phyloP scores from a whole-genome alignment of 2,113 vertebrate species.

The Tringa solitaria region DNA sequence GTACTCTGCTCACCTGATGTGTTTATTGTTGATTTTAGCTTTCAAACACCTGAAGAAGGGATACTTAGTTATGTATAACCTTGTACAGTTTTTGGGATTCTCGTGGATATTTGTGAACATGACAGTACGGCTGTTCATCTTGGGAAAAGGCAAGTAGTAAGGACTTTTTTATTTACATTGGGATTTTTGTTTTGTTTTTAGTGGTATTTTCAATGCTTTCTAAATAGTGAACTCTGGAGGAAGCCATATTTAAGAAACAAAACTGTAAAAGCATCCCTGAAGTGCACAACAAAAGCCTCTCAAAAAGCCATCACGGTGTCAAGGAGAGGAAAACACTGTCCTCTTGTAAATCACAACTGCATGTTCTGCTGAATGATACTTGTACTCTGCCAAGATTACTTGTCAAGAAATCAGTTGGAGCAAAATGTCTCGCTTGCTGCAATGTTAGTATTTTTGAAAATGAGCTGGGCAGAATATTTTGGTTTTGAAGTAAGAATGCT shows the following conservation, averaged over 20 bases:
- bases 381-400: not conserved
- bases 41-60: conserved; percentile 84
- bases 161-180: not conserved
- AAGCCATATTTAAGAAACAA: not conserved
- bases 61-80: conserved; percentile 90
- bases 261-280: not conserved
- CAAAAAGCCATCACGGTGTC: not conserved
- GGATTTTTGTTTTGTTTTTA: not conserved
- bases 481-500: not conserved
- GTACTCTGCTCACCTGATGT: not conserved
- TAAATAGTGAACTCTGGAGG: not conserved
- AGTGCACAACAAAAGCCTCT: not conserved
- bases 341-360: not conserved
- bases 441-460: not conserved
- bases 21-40: conserved; percentile 53
- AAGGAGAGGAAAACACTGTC: not conserved
- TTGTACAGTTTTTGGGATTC: conserved; percentile 96
- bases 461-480: not conserved
- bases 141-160: conserved; percentile 85
- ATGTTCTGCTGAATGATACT: not conserved
- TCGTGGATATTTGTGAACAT: conserved; percentile 98
- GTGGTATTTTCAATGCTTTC: not conserved
- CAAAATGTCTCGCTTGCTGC: not conserved
- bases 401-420: not conserved
- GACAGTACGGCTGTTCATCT: conserved; percentile 90